Evolutionary conservation across 2,113 vertebrate genomes (phyloP), one percentile per base, ranked within the genome.

Genomic region (Ailurus styani): DNA sequence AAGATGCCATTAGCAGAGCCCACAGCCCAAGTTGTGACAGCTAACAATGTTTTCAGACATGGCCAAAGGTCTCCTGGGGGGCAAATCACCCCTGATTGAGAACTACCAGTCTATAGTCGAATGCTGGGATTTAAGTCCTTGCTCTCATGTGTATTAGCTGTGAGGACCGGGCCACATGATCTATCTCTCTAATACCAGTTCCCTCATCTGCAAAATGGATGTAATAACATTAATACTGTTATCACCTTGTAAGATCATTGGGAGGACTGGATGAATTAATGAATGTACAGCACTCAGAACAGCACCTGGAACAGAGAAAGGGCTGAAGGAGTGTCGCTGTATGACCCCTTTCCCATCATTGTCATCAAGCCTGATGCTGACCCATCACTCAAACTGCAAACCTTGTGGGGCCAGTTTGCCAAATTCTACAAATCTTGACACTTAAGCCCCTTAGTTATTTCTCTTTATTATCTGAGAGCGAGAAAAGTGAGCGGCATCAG

Each of bases 361-460:
- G 42, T 81, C 37, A 47, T 83, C 27, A 40, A 78, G 47, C 17
- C 60, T 12, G 23, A 34, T 1, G 1, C 9, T 72, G 50, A 90
- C 18, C 40, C 7, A 1, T 45, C 64, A 64, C n/a, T 90, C 78
- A 72, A 95, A 79, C 52, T 31, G 3, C 29, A 93, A 93, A 62
- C 62, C 15, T 45, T 8, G 0, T 50, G 73, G 62, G 21, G 21
- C 57, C 47, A n/a, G 5, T 42, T 70, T n/a, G 47, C 60, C 47
- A 54, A 92, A 11, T 62, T 84, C 72, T 87, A 85, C 68, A 93
- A 78, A 90, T 92, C 52, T 90, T 75, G 73, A 50, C 64, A 85
- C 31, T 50, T 34, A 79, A 93, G 18, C 11, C n/a, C 42, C 62
- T 90, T 68, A 14, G 7, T 89, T 87, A 20, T 91, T 62, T 86